Percentiles rank a stretch among this genome's conserved stretches.
Conservation (phyloP, 2,113 vertebrate species). For the Poeciliopsis retropinna region DNA sequence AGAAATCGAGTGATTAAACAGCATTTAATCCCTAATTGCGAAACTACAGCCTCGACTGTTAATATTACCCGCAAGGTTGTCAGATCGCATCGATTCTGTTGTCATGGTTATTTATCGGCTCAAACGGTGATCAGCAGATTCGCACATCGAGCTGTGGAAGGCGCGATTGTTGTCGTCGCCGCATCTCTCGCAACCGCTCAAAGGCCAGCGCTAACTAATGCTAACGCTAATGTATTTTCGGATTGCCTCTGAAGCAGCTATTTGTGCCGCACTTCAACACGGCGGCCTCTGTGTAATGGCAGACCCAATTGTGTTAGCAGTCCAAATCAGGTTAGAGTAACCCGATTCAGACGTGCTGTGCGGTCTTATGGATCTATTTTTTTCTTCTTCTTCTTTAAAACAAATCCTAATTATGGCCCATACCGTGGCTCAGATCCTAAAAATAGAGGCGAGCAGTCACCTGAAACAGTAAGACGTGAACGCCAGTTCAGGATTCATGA, state of each 20-base stretch:
- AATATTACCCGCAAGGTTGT: background rate
- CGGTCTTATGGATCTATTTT: background rate
- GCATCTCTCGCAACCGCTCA: too few relatives aligned
- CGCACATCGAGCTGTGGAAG: background rate
- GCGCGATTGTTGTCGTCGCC: too few relatives aligned
- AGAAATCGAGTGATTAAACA: background rate
- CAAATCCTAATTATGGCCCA: conserved; percentile 8
- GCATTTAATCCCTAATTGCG: background rate
- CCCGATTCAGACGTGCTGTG: background rate
- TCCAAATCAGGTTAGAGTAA: background rate
- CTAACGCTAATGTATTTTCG: background rate
- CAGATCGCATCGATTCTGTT: background rate
- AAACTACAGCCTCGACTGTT: background rate
- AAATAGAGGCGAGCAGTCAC: conserved; percentile 57
- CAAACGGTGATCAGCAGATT: background rate
- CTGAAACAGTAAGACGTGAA: conserved; percentile 24
- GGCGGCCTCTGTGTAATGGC: background rate
- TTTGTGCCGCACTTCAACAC: background rate
- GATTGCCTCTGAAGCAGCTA: background rate
- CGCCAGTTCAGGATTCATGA: conserved; percentile 40
- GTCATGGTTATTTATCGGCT: background rate
- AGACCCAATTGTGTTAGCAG: background rate
- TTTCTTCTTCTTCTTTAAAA: background rate
- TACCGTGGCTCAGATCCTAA: conserved; percentile 19
- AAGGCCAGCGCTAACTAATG: background rate